A percentile compares a stretch with the other conserved stretches of the same genome.
Conservation (phyloP, 2,888 invertebrate species). For the Leucophenga montana region DNA sequence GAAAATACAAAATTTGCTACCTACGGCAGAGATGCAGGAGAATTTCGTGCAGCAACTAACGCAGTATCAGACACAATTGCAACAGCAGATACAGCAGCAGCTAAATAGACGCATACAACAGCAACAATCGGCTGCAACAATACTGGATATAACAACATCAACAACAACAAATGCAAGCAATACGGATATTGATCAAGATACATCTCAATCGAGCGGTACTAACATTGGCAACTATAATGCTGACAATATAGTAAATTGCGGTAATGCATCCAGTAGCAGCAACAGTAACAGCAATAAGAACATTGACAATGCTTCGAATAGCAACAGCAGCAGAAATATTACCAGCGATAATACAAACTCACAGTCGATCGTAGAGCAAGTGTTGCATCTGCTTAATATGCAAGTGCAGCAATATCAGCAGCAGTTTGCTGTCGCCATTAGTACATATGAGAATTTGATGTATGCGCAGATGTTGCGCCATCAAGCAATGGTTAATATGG, state of each 20-base stretch:
- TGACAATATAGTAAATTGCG: too few relatives aligned
- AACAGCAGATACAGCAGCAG: conserved; percentile 13
- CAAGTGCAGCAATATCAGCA: background rate
- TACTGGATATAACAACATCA: background rate
- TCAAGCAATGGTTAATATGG: background rate
- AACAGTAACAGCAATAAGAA: background rate
- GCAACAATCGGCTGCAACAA: background rate
- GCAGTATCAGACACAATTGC: conserved; percentile 10
- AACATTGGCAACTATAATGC: background rate
- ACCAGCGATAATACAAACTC: too few relatives aligned
- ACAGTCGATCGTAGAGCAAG: too few relatives aligned
- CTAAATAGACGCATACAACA: conserved; percentile 8
- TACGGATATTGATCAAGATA: too few relatives aligned
- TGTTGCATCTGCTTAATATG: too few relatives aligned
- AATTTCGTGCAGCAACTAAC: background rate
- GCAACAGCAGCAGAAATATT: background rate
- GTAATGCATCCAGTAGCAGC: too few relatives aligned
- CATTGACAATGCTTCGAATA: background rate
- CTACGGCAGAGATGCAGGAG: conserved; percentile 10
- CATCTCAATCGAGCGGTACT: background rate
- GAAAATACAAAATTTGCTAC: conserved; percentile 11
- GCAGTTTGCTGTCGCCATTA: background rate
- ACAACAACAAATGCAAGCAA: too few relatives aligned
- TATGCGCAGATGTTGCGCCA: conserved; percentile 14
- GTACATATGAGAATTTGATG: conserved; percentile 12